A percentile compares a stretch with the other conserved stretches of the same genome.
Evolutionary conservation across 2,113 vertebrate species (phyloP).

Genomic region (Paralichthys olivaceus): DNA sequence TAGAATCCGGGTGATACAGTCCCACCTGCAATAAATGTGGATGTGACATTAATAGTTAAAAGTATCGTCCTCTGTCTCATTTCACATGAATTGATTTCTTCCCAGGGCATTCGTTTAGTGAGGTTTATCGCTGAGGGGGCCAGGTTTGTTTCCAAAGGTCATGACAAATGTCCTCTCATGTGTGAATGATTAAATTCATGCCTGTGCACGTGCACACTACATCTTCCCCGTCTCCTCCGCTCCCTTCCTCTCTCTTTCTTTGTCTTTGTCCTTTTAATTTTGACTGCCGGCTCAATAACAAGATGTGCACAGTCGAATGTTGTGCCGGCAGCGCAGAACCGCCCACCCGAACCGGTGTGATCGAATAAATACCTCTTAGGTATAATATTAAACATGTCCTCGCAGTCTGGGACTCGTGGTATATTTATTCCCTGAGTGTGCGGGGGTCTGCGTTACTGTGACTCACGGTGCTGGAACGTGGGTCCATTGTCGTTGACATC

Average conservation of each 20-base stretch:
- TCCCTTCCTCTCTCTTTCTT: conserved; percentile 16
- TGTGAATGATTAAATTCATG: conserved; percentile 78
- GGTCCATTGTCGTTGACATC: conserved; percentile 97
- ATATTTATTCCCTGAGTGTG: conserved; percentile 41
- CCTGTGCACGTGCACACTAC: conserved; percentile 34
- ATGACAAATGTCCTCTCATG: conserved; percentile 77
- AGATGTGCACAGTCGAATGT: conserved; percentile 6
- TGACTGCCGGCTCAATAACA: conserved; percentile 42
- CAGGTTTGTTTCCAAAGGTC: conserved; percentile 80
- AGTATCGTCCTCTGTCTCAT: conserved; percentile 58
- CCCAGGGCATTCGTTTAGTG: conserved; percentile 59
- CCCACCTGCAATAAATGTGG: conserved; percentile 45
- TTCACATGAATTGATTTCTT: conserved; percentile 72
- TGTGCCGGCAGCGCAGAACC: conserved; percentile 32
- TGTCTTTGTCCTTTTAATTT: conserved; percentile 60
- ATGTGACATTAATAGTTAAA: conserved; percentile 67
- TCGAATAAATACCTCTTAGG: conserved; percentile 65
- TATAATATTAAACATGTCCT: conserved; percentile 59
- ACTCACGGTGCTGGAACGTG: conserved; percentile 93
- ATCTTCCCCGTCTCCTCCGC: conserved; percentile 13
- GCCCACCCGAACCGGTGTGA: conserved; percentile 40
- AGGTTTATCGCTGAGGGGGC: conserved; percentile 66
- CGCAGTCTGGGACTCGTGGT: conserved; percentile 18
- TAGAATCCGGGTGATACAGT: conserved; percentile 11
- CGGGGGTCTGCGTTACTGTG: conserved; percentile 20